Base-by-base conservation (phyloP, 1,140 invertebrate genomes). In the Nasonia vitripennis region DNA sequence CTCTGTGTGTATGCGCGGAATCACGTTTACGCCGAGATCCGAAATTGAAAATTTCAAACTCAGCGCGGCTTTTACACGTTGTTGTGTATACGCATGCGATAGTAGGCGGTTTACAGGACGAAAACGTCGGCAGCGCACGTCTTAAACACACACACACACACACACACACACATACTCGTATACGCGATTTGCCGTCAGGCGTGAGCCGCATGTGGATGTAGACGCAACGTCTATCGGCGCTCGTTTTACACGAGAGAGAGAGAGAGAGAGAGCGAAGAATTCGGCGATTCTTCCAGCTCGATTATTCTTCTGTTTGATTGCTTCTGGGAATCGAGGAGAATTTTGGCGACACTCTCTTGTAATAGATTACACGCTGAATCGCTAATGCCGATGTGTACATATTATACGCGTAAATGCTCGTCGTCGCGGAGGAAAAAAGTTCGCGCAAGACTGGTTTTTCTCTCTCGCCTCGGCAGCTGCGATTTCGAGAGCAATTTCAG, bases 181-280 rank as follows among this genome's bases (percentile, higher is more conserved):
- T 62, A 31, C 37, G 34, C 78, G 67, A 70, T 34, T 23, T 34
- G n/a, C 37, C 34, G 5, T 37, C 34, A 10, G 34, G 71, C 81
- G 81, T 83, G 81, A 67, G 73, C 71, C 14, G 81, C 68, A 77
- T 83, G 48, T 1, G 62, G 75, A 83, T 75, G 5, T 20, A 5
- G 45, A 11, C 37, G 3, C 37, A 41, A 20, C 37, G n/a, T 17
- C 31, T 75, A 75, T 41, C n/a, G 14, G 2, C 34, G 20, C 41
- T 37, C 11, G 17, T 31, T 70, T 71, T 71, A 17, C 55, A 11
- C n/a, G 9, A 17, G 20, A 10, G 37, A 2, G 41, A 70, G 51
- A 27, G 27, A 27, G 9, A 17, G 20, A 10, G 2, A 4, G 34
- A 37, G 34, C 34, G 70, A 81, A 74, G 45, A 82, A 74, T 82